Conservation (phyloP, 2,797 vertebrate genomes). For the Odontamblyopus lacepedii region DNA sequence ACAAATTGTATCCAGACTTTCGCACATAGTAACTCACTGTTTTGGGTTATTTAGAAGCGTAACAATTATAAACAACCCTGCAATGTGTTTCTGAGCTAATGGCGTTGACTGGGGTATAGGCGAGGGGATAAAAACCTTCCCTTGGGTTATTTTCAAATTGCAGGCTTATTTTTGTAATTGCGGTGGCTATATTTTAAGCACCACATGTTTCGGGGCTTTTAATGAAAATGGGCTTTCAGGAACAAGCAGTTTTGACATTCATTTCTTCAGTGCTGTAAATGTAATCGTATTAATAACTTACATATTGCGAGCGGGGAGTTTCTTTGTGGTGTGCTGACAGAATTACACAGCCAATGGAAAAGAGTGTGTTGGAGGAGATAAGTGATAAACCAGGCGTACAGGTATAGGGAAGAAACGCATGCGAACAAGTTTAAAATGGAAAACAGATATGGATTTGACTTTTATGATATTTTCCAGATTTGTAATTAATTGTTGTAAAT, state of each 20-base stretch:
- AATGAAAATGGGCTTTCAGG: constrained; percentile 39
- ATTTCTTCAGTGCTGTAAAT: constrained; percentile 30
- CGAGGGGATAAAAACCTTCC: constrained; percentile 53
- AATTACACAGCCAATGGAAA: constrained; percentile 24
- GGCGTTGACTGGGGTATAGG: constrained; percentile 38
- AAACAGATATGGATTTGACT: background rate
- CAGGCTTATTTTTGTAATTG: constrained; percentile 53
- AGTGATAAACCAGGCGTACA: constrained; percentile 37
- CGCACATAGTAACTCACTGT: constrained; percentile 68
- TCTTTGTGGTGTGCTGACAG: constrained; percentile 31
- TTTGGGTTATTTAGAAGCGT: constrained; percentile 63
- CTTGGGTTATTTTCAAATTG: constrained; percentile 57
- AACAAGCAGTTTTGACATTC: constrained; percentile 27
- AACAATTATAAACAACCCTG: constrained; percentile 68
- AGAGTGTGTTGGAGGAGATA: constrained; percentile 7
- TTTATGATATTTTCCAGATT: background rate
- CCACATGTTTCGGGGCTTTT: constrained; percentile 37
- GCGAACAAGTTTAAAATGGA: background rate
- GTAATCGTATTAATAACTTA: constrained; percentile 28
- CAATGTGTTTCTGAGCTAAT: constrained; percentile 47
- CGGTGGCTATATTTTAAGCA: constrained; percentile 33
- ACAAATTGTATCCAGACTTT: constrained; percentile 78
- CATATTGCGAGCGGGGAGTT: constrained; percentile 34
- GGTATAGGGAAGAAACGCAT: constrained; percentile 15
- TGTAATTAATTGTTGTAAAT: background rate